Percentiles rank a stretch among this genome's conserved stretches.
These are phyloP conservation scores for Trachemys scripta DNA, from an alignment of 2,113 vertebrate species.

Conservation along the genomic window DNA sequence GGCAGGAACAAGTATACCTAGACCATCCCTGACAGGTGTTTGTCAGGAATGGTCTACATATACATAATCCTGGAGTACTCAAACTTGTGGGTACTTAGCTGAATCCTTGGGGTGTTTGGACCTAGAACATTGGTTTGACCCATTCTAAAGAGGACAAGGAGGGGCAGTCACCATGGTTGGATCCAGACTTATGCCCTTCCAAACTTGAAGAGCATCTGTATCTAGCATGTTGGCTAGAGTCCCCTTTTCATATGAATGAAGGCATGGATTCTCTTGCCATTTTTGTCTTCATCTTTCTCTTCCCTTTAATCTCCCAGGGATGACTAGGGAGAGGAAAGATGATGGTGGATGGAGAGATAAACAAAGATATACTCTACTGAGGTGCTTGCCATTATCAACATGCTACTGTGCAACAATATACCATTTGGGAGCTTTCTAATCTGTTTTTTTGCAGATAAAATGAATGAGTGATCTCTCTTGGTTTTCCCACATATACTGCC, in stretches of 20 bases:
- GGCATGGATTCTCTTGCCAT: rapidly evolving
- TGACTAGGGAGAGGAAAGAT: neutral
- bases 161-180: rapidly evolving
- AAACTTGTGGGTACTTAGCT: neutral
- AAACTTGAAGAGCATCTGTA: neutral
- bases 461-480: neutral
- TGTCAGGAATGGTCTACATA: neutral
- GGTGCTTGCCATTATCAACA: neutral
- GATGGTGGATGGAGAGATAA: neutral
- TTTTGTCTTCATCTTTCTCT: neutral
- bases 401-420: neutral
- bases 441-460: neutral
- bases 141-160: neutral
- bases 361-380: neutral
- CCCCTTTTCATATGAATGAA: rapidly evolving
- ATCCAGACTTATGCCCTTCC: neutral
- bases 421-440: neutral
- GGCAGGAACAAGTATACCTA: neutral
- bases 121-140: neutral
- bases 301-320: neutral
- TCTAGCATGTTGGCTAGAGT: rapidly evolving
- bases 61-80: neutral
- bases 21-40: neutral
- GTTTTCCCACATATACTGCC: neutral
- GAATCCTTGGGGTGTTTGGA: rapidly evolving